Evolutionary conservation across 2,797 vertebrate species (phyloP).

Genomic region (Peromyscus aztecus): DNA sequence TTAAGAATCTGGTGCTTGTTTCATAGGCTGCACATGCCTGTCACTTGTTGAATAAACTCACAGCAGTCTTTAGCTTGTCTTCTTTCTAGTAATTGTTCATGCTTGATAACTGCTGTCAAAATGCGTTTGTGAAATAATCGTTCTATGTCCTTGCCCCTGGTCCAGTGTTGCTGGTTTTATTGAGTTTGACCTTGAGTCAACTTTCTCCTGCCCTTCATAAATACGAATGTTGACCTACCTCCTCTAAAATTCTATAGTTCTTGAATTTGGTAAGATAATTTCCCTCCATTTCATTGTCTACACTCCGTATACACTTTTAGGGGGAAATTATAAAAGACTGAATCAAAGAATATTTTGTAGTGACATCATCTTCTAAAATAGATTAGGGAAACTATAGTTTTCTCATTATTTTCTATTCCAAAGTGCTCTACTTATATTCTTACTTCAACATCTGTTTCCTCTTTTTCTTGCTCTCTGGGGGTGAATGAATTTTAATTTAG

Average conservation of each 20-base stretch:
- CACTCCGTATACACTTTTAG: no score
- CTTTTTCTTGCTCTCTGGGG: neutral
- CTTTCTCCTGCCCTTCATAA: neutral
- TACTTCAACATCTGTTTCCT: neutral
- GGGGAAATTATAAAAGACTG: neutral
- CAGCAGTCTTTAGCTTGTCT: neutral
- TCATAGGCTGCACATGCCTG: accelerated
- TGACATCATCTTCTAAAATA: neutral
- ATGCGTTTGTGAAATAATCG: neutral
- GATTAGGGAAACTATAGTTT: neutral
- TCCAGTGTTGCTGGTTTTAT: neutral
- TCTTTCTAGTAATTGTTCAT: neutral
- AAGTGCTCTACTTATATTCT: neutral
- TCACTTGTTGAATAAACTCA: neutral
- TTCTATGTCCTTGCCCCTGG: neutral
- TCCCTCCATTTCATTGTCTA: neutral
- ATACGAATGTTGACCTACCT: neutral
- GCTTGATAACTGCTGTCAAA: neutral
- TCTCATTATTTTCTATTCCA: neutral
- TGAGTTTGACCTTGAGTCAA: neutral
- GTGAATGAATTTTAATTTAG: neutral
- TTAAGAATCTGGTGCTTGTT: neutral
- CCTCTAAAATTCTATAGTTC: neutral
- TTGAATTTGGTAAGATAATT: neutral
- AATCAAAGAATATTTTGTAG: neutral